Evolutionary conservation across 1,140 invertebrate species (phyloP).

Genomic region (Cephus cinctus): DNA sequence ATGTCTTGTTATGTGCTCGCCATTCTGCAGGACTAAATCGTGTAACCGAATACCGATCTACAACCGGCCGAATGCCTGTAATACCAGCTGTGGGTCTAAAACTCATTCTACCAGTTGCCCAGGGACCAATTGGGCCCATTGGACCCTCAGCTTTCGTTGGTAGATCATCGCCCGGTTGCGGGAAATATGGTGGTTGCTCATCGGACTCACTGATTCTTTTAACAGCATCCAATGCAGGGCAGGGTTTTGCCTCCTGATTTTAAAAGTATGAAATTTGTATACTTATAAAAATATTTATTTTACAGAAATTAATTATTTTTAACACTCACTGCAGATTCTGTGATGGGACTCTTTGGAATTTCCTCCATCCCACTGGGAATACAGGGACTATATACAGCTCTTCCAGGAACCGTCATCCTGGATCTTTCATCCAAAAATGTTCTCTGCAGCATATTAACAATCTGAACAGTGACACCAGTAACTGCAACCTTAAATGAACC

Average conservation of each 20-base stretch:
- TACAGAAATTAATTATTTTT: not conserved
- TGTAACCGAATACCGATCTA: slow-evolving; percentile 73
- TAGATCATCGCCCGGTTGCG: slow-evolving; percentile 56
- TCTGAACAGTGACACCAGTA: too few relatives aligned
- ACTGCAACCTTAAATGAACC: too few relatives aligned
- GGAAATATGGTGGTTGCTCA: slow-evolving; percentile 55
- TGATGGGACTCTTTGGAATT: slow-evolving; percentile 5
- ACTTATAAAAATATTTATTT: not conserved
- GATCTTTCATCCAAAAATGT: slow-evolving; percentile 23
- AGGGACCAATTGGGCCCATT: slow-evolving; percentile 63
- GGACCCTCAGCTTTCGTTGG: slow-evolving; percentile 42
- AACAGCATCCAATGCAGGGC: slow-evolving; percentile 14
- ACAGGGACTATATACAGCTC: slow-evolving; percentile 10
- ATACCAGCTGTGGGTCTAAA: slow-evolving; percentile 67
- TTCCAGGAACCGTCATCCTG: slow-evolving; percentile 14
- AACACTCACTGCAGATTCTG: slow-evolving; percentile 3
- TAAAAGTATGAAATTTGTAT: slow-evolving; percentile 1
- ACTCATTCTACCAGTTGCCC: slow-evolving; percentile 68
- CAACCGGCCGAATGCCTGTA: slow-evolving; percentile 69
- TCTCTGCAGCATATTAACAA: slow-evolving; percentile 29
- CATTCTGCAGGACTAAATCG: slow-evolving; percentile 69
- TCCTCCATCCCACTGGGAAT: not conserved
- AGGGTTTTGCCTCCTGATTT: slow-evolving; percentile 5
- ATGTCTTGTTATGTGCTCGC: slow-evolving; percentile 63
- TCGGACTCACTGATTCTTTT: slow-evolving; percentile 3